Conservation (phyloP, 2,113 vertebrate genomes). For the Antechinus flavipes region DNA sequence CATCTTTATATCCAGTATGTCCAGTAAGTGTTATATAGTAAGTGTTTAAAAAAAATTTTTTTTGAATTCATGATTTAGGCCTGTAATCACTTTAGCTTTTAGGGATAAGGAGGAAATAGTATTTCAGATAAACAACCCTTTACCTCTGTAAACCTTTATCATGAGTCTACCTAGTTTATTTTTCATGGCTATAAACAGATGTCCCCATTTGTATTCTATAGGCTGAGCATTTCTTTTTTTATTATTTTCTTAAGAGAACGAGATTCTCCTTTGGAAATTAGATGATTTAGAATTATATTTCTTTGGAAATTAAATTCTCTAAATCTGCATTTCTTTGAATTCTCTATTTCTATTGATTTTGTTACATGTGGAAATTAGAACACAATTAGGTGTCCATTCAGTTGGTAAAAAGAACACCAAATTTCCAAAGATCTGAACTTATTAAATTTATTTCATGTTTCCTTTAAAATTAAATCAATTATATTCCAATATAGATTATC, state of each 20-base stretch:
- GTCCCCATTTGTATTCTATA: background rate
- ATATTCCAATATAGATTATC: background rate
- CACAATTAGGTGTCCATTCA: background rate
- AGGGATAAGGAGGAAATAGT: background rate
- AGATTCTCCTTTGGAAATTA: background rate
- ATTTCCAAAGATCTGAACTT: background rate
- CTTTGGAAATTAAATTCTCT: too few relatives aligned
- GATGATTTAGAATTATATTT: too few relatives aligned
- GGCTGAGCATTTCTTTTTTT: background rate
- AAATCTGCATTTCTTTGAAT: too few relatives aligned
- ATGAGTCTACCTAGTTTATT: background rate
- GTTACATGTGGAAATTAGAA: background rate
- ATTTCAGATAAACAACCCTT: background rate
- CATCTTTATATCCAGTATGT: background rate
- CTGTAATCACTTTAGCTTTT: background rate
- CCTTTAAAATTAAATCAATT: background rate
- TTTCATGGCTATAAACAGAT: background rate
- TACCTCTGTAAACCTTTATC: background rate
- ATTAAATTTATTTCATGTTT: background rate
- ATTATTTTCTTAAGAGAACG: background rate
- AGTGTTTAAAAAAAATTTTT: background rate
- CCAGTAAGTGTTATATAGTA: background rate
- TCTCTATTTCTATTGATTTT: too few relatives aligned
- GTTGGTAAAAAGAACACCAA: background rate
- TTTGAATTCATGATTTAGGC: background rate